Conservation (phyloP, 2,113 vertebrate genomes). For the Meriones unguiculatus region DNA sequence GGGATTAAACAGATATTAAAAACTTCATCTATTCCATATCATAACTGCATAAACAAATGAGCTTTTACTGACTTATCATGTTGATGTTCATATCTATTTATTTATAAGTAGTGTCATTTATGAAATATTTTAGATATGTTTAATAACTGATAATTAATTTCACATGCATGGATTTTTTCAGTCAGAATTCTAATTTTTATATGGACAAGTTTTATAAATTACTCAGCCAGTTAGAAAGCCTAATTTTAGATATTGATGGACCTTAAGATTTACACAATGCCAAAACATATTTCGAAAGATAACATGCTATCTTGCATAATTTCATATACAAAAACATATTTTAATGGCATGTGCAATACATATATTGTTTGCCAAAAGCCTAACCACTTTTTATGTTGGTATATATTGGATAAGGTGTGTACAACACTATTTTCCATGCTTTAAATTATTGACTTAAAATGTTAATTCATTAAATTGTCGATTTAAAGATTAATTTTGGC, state of each 20-base stretch:
- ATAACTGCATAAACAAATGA: neutral
- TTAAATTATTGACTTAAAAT: constrained; percentile 44
- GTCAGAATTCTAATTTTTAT: constrained; percentile 2
- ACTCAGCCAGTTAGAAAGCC: neutral
- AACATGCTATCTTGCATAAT: neutral
- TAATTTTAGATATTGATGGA: neutral
- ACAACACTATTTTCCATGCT: neutral
- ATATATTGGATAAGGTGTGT: neutral
- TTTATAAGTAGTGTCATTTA: neutral
- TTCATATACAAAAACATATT: neutral
- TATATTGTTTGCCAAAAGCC: neutral
- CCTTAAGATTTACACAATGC: neutral
- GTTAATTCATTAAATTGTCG: constrained; percentile 29
- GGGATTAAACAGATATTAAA: neutral
- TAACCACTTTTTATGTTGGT: neutral
- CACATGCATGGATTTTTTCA: neutral
- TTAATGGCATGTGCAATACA: neutral
- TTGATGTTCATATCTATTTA: neutral
- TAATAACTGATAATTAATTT: neutral
- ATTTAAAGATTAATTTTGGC: constrained; percentile 29
- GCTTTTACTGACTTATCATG: neutral
- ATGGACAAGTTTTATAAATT: constrained; percentile 1
- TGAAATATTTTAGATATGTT: neutral
- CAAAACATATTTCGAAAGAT: neutral
- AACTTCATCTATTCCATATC: neutral